Conservation (phyloP, 2,113 vertebrate genomes). For the Strix aluco region DNA sequence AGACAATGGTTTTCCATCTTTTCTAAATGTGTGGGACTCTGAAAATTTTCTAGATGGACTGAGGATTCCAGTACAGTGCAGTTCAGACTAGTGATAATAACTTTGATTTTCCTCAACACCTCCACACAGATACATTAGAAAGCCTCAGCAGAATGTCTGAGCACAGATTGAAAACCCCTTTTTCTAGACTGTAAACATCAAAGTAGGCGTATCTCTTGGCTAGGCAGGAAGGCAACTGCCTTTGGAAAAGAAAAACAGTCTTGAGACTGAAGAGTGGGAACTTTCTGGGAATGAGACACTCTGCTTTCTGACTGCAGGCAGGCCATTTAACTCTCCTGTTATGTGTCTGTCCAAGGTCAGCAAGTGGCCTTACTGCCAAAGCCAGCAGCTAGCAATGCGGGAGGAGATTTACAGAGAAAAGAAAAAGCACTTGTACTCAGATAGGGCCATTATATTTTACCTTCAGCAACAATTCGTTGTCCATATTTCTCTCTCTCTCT, state of each 20-base stretch:
- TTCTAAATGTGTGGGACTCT: not conserved
- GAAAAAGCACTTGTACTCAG: not conserved
- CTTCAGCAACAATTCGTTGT: not conserved
- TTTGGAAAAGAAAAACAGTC: not conserved
- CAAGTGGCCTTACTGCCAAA: not conserved
- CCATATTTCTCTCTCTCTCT: not conserved
- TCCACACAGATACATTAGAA: not conserved
- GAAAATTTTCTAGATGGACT: not conserved
- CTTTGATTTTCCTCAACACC: not conserved
- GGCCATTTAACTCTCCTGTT: not conserved
- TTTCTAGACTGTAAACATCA: not conserved
- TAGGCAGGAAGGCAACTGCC: not conserved
- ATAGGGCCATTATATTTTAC: not conserved
- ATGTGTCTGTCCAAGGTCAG: not conserved
- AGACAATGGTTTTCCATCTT: not conserved
- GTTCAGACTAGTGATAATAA: not conserved
- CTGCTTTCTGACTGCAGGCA: not conserved
- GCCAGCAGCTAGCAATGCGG: not conserved
- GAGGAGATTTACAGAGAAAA: not conserved
- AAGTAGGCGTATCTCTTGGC: not conserved
- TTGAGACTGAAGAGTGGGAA: not conserved
- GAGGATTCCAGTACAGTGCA: not conserved
- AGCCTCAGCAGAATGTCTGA: not conserved
- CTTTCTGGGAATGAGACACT: not conserved
- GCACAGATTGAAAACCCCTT: not conserved